phyloP scores from a whole-genome alignment of 2,888 invertebrate genomes.

The Aricia artaxerxes region DNA sequence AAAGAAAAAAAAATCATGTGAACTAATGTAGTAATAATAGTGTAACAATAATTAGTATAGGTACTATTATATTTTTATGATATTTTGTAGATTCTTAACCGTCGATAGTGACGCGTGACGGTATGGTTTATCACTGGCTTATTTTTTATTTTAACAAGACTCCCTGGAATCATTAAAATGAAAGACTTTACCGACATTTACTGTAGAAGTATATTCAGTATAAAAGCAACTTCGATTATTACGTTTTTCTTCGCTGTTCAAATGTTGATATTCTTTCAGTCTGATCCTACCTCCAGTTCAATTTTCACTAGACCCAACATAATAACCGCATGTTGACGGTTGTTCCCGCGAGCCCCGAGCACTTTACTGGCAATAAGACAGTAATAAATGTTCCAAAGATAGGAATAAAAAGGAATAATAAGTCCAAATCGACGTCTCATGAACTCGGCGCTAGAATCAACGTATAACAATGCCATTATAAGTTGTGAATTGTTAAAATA shows the following conservation, averaged over 20 bases:
- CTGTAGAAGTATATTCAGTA: not conserved
- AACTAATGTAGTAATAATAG: too few relatives aligned
- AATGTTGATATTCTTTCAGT: constrained; percentile 44
- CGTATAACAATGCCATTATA: constrained; percentile 45
- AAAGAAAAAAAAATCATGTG: too few relatives aligned
- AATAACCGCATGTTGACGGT: constrained; percentile 74
- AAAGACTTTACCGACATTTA: not conserved
- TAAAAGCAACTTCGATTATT: not conserved
- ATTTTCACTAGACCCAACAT: constrained; percentile 75
- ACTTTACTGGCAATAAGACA: constrained; percentile 76
- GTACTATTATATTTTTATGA: too few relatives aligned
- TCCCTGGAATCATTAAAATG: not conserved
- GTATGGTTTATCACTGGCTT: too few relatives aligned
- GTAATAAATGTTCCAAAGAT: constrained; percentile 77
- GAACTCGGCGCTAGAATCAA: constrained; percentile 49
- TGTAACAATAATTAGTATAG: too few relatives aligned
- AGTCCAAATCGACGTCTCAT: constrained; percentile 70
- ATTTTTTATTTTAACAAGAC: too few relatives aligned
- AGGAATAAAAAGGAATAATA: constrained; percentile 72
- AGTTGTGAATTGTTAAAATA: constrained; percentile 20
- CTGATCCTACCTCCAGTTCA: constrained; percentile 61
- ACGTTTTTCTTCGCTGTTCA: constrained; percentile 37
- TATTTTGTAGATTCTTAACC: too few relatives aligned
- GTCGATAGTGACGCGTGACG: too few relatives aligned
- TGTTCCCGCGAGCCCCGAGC: constrained; percentile 65